phyloP scores from a whole-genome alignment of 2,113 vertebrate genomes.

The Engraulis encrasicolus region DNA sequence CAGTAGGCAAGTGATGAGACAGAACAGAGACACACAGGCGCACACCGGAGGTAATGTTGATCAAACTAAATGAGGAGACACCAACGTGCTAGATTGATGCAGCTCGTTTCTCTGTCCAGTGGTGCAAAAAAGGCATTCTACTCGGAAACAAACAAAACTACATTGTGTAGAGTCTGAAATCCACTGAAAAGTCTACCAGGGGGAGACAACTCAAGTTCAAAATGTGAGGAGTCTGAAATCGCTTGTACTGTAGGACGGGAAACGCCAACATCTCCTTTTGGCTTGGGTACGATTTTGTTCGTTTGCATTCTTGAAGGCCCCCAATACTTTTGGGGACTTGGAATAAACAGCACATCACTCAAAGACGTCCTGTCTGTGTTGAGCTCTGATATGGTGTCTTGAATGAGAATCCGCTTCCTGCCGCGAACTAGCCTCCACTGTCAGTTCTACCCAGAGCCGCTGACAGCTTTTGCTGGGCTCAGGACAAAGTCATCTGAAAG shows the following conservation, averaged over 20 bases:
- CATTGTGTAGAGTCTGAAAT: slow-evolving; percentile 23
- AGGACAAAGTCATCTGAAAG: too few species aligned
- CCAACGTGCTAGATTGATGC: slow-evolving; percentile 56
- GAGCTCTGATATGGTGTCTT: neutral
- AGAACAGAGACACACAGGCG: slow-evolving; percentile 61
- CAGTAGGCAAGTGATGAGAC: slow-evolving; percentile 53
- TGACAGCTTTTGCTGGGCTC: too few species aligned
- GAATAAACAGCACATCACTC: neutral
- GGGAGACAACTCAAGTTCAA: too few species aligned
- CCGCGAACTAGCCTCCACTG: neutral
- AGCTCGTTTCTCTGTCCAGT: slow-evolving; percentile 24
- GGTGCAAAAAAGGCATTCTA: slow-evolving; percentile 45
- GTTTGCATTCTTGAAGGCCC: slow-evolving; percentile 54
- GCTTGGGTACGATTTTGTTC: slow-evolving; percentile 30
- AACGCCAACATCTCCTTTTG: slow-evolving; percentile 33
- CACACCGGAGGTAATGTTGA: slow-evolving; percentile 67
- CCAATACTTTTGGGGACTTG: neutral
- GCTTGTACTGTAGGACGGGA: slow-evolving; percentile 28
- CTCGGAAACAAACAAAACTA: slow-evolving; percentile 1
- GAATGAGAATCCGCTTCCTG: neutral
- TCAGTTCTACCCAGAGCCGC: too few species aligned
- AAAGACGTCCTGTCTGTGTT: neutral
- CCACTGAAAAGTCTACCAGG: neutral
- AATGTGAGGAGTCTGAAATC: slow-evolving; percentile 20
- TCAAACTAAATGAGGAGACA: slow-evolving; percentile 64